Evolutionary conservation across 2,797 vertebrate genomes (phyloP), one percentile per base, ranked within the genome.

Genomic region (Sarcoramphus papa): DNA sequence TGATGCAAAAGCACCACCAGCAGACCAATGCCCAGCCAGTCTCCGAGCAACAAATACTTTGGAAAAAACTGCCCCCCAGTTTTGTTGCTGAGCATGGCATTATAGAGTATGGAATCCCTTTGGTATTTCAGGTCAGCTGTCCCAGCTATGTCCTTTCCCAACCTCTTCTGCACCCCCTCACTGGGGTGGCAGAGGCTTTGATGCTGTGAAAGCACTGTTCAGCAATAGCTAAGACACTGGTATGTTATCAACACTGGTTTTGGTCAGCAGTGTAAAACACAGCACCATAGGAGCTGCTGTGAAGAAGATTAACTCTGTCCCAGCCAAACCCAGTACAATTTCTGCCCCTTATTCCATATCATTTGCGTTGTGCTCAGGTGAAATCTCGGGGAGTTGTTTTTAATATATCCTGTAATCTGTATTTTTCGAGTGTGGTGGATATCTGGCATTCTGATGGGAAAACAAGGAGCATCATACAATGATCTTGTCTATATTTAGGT

Each of bases 121-220:
- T 13, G 85, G 85, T 80, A 96, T 96, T 94, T 93, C 88, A 93
- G 88, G 95, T 96, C 95, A 95, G 85, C 95, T 95, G 95, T 96
- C 95, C 93, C 90, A 96, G 90, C 93, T 95, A 79, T 92, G 90
- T 95, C 95, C 88, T 95, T 65, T 79, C 72, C 63, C 90, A 90
- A 41, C 85, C 92, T 87, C 74, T 72, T 79, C 45, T 79, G 63
- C 45, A 45, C 9, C 53, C 64, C n/a, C 37, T 87, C 0, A 0
- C 24, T 51, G 77, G 69, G 27, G 20, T 48, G n/a, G 57, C 78
- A 76, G 87, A 12, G 54, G 33, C 62, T 0, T 1, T 21, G 53
- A 18, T 84, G 85, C 37, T 0, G 4, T 40, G 14, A 16, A 14
- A 60, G 24, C 28, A 41, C 35, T 33, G 24, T n/a, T 35, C 73